Base-by-base conservation (phyloP, 2,797 vertebrate genomes). In the Macroramphosus scolopax region DNA sequence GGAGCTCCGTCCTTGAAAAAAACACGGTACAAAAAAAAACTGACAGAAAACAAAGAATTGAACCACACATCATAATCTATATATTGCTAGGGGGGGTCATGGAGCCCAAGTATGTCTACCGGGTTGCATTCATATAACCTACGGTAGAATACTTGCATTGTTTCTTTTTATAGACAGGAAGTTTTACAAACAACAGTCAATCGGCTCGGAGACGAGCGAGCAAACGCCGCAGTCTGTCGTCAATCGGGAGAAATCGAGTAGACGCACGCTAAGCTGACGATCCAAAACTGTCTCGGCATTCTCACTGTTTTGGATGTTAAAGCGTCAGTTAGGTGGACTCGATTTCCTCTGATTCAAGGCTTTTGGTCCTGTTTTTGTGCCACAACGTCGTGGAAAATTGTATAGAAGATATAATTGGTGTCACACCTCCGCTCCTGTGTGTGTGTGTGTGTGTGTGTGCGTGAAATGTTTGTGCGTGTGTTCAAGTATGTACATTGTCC, bases 41-140 rank as follows among this genome's bases (percentile, higher is more conserved):
- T 7, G 75, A 85, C 81, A 73, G 61, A 59, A 72, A 75, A 81
- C 65, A 82, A 85, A 72, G 70, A 81, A 82, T 51, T 40, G 62
- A 84, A 84, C 74, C 70, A 53, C 61, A 83, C 81, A 86, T 64
- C 35, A 67, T 79, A 81, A 71, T 82, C 79, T 80, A 81, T 72
- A 84, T 89, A 90, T 90, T 90, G 87, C 89, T 90, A 81, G 49
- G 78, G 76, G 49, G 77, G 76, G 81, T 72, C 70, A 49, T 66
- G 70, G 72, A 85, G 80, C 70, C 52, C 72, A 86, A 85, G 80
- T 86, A 83, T 88, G 77, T 87, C 80, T 87, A 87, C 84, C 83
- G 65, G 83, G 84, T 85, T 73, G 80, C 83, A 84, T 89, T 87
- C 86, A 78, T 72, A 85, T 80, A 66, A 83, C 85, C 86, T 72